These are phyloP conservation scores for Digitonthophagus gazella DNA, from an alignment of 2,888 invertebrate species.

Conservation along the genomic window DNA sequence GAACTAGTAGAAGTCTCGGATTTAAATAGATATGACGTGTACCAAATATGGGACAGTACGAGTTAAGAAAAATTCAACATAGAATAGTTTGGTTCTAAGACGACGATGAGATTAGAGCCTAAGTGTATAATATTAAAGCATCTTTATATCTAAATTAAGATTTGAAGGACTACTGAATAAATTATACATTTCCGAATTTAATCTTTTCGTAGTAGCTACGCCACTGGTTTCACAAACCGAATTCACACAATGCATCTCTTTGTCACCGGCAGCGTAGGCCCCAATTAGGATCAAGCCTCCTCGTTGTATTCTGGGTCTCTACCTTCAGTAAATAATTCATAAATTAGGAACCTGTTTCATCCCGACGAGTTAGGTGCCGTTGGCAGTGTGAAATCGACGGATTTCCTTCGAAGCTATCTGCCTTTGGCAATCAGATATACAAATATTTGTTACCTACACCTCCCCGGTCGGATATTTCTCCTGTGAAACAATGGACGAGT, in stretches of 20 bases:
- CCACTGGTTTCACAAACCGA: background rate
- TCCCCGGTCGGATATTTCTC: conserved; percentile 4
- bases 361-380: background rate
- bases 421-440: conserved; percentile 12
- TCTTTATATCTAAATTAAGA: too few relatives aligned
- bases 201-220: background rate
- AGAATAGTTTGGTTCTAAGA: background rate
- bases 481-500: conserved; percentile 7
- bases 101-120: too few relatives aligned
- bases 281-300: conserved; percentile 38
- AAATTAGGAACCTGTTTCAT: conserved; percentile 21
- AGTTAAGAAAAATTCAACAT: background rate
- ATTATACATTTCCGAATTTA: background rate
- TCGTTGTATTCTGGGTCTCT: conserved; percentile 1
- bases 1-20: too few relatives aligned
- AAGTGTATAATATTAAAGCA: too few relatives aligned
- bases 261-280: conserved; percentile 39
- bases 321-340: conserved; percentile 19
- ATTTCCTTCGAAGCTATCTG: conserved; percentile 3
- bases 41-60: too few relatives aligned
- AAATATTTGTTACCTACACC: conserved; percentile 16
- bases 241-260: conserved; percentile 29
- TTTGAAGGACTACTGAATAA: too few relatives aligned
- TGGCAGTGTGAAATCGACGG: conserved; percentile 9
- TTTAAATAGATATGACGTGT: too few relatives aligned